A percentile compares a stretch with the other conserved stretches of the same genome.
These are phyloP conservation scores for Echinarachnius parma DNA, from an alignment of 53 echinoderm and acorn worm genomes.

Conservation along the genomic window DNA sequence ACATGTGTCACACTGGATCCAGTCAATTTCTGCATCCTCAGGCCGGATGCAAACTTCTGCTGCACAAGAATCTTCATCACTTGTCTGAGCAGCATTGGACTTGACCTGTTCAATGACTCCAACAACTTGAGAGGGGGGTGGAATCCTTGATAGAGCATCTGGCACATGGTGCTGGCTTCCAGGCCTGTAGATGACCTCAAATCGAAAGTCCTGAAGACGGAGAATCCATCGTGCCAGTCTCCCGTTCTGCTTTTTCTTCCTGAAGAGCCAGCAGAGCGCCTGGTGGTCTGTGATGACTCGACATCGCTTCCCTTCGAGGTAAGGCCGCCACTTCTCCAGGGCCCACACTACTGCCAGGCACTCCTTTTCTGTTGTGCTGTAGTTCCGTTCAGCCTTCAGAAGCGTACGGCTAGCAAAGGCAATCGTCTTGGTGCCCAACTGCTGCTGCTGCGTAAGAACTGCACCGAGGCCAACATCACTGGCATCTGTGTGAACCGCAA, in stretches of 20 bases:
- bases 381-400: slow-evolving; percentile 39
- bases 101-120: background rate
- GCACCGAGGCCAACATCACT: too few relatives aligned
- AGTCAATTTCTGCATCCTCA: slow-evolving; percentile 19
- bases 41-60: slow-evolving; percentile 27
- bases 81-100: background rate
- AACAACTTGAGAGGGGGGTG: background rate
- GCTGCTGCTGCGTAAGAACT: too few relatives aligned
- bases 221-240: slow-evolving; percentile 49
- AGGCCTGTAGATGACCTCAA: slow-evolving; percentile 48
- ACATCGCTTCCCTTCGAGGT: slow-evolving; percentile 31
- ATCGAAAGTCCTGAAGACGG: slow-evolving; percentile 43
- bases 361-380: slow-evolving; percentile 44
- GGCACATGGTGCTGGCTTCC: slow-evolving; percentile 31
- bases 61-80: slow-evolving; percentile 14
- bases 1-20: slow-evolving; percentile 55
- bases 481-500: too few relatives aligned
- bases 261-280: slow-evolving; percentile 33
- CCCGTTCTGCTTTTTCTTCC: slow-evolving; percentile 23
- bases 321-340: slow-evolving; percentile 34
- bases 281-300: slow-evolving; percentile 39
- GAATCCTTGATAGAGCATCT: too few relatives aligned
- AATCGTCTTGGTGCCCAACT: slow-evolving; percentile 17
- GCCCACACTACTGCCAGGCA: slow-evolving; percentile 52
- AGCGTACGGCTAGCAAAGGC: slow-evolving; percentile 51